Conservation (phyloP, 1,140 invertebrate species). For the Drosophila bocqueti region DNA sequence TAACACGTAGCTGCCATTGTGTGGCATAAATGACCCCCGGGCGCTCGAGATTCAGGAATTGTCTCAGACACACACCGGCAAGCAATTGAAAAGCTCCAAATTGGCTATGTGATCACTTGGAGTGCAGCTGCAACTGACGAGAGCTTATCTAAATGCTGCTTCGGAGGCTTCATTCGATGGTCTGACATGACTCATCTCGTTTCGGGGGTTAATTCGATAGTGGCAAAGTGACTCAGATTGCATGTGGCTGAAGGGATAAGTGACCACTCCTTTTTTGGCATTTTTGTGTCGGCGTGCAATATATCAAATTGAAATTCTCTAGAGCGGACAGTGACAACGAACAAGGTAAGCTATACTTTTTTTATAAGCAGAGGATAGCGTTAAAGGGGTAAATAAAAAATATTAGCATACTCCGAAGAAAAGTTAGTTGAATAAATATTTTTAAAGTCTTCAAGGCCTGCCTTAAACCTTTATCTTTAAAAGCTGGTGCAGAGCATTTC, state of each 20-base stretch:
- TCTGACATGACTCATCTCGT: constrained; percentile 23
- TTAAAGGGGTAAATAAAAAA: background rate
- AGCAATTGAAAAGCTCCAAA: constrained; percentile 63
- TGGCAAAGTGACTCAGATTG: constrained; percentile 45
- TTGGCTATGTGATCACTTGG: constrained; percentile 40
- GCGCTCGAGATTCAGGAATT: constrained; percentile 45
- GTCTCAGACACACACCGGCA: constrained; percentile 27
- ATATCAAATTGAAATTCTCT: constrained; percentile 5
- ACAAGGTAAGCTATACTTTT: background rate
- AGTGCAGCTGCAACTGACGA: constrained; percentile 5
- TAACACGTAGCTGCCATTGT: constrained; percentile 80
- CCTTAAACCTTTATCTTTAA: background rate
- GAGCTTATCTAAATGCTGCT: constrained; percentile 34
- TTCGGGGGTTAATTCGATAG: constrained; percentile 33
- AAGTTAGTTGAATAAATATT: background rate
- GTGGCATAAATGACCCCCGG: constrained; percentile 68
- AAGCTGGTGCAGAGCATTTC: constrained; percentile 20
- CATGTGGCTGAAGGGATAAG: constrained; percentile 20
- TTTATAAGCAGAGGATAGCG: background rate
- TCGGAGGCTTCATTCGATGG: constrained; percentile 6
- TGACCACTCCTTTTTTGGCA: constrained; percentile 23
- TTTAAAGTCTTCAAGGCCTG: background rate
- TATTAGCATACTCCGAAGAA: background rate
- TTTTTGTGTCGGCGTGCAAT: constrained; percentile 14
- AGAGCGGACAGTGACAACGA: background rate